phyloP scores from a whole-genome alignment of 2,113 vertebrate genomes.

The Notarius lentiginosus region DNA sequence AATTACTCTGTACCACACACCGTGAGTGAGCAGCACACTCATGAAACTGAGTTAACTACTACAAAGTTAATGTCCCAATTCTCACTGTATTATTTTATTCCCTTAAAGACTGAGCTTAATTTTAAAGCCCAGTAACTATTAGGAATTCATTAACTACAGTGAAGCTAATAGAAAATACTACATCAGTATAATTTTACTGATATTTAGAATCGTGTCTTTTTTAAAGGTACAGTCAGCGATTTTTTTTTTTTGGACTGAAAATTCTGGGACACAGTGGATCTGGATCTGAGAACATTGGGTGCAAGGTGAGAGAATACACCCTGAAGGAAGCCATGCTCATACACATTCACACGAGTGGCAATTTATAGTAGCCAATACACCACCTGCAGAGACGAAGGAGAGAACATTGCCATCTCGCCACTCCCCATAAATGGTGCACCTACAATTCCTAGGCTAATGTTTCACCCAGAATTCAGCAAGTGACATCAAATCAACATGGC shows the following conservation, averaged over 20 bases:
- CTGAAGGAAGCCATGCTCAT: neutral
- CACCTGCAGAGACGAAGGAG: too few relatives aligned
- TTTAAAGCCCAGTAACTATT: neutral
- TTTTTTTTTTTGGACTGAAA: too few relatives aligned
- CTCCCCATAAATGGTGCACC: neutral
- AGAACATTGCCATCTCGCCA: neutral
- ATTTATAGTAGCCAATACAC: neutral
- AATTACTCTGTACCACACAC: constrained; percentile 1
- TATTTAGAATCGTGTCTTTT: neutral
- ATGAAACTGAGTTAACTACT: constrained; percentile 6
- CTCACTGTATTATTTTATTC: neutral
- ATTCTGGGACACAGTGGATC: neutral
- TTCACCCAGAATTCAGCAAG: neutral
- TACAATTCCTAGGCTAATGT: neutral
- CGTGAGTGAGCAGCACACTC: neutral
- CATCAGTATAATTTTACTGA: neutral
- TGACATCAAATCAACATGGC: neutral
- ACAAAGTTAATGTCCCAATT: constrained; percentile 9
- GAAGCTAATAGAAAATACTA: neutral
- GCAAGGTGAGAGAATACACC: neutral
- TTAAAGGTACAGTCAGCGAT: neutral
- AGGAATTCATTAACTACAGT: too few relatives aligned
- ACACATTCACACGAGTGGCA: neutral
- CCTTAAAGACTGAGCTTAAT: neutral
- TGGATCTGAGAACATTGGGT: neutral